A percentile compares a stretch with the other conserved stretches of the same genome.
Evolutionary conservation across 2,797 vertebrate species (phyloP).

Genomic region (Urophycis tenuis): DNA sequence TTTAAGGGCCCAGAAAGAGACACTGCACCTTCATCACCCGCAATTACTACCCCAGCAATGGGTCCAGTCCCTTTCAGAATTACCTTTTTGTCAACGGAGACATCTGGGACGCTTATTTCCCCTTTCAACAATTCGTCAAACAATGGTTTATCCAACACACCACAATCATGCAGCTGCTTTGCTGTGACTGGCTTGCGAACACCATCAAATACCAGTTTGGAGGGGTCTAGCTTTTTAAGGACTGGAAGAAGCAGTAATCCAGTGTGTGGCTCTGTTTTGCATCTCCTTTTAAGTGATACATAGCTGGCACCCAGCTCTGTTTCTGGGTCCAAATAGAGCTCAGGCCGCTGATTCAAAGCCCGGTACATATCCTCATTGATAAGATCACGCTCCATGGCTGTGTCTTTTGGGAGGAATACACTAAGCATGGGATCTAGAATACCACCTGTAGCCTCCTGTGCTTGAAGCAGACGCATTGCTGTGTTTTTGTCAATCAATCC

Average conservation of each 20-base stretch:
- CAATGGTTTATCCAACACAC: background rate
- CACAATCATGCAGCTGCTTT: conserved; percentile 61
- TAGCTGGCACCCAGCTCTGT: too few relatives aligned
- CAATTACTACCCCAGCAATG: conserved; percentile 74
- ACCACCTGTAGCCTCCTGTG: too few relatives aligned
- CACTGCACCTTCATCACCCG: conserved; percentile 51
- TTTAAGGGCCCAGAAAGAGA: conserved; percentile 56
- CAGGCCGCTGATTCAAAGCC: conserved; percentile 48
- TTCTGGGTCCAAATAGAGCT: conserved; percentile 59
- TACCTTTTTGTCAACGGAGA: conserved; percentile 80
- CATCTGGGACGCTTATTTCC: conserved; percentile 13
- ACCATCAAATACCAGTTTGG: conserved; percentile 79
- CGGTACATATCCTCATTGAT: conserved; percentile 60
- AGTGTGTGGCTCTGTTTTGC: too few relatives aligned
- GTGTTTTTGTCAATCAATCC: too few relatives aligned
- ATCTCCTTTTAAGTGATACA: too few relatives aligned
- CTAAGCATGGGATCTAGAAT: too few relatives aligned
- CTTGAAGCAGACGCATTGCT: too few relatives aligned
- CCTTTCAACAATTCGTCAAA: background rate
- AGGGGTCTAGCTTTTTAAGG: too few relatives aligned
- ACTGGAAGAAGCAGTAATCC: too few relatives aligned
- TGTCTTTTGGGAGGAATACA: too few relatives aligned
- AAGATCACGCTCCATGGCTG: too few relatives aligned
- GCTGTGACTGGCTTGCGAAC: conserved; percentile 43
- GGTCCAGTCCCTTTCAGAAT: conserved; percentile 73